These are phyloP conservation scores for Halocaridina rubra DNA, from an alignment of 2,888 invertebrate species.

Conservation along the genomic window DNA sequence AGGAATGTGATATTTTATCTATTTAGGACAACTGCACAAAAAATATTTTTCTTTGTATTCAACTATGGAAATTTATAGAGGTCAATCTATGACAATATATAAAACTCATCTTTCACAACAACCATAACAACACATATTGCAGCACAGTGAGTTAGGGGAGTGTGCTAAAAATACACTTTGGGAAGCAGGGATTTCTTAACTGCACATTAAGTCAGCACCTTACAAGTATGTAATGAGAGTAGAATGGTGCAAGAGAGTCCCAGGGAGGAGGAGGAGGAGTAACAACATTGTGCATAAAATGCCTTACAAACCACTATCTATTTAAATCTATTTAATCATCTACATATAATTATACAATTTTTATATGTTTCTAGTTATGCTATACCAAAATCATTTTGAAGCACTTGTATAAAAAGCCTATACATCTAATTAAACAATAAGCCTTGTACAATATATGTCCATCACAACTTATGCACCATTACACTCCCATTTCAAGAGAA, in stretches of 20 bases:
- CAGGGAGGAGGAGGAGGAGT: conserved; percentile 11
- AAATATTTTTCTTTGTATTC: conserved; percentile 14
- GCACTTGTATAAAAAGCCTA: conserved; percentile 45
- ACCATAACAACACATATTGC: conserved; percentile 54
- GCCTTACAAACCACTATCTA: conserved; percentile 7
- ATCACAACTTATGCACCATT: conserved; percentile 32
- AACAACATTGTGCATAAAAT: conserved; percentile 43
- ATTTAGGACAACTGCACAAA: conserved; percentile 17
- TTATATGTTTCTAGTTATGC: no score
- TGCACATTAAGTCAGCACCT: conserved; percentile 50
- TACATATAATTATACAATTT: no score
- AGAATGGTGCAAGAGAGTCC: conserved; percentile 25
- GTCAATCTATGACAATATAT: conserved; percentile 25
- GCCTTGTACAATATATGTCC: conserved; percentile 10
- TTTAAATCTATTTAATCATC: no score
- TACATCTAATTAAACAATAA: conserved; percentile 32
- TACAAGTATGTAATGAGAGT: conserved; percentile 36
- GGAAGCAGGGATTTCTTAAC: conserved; percentile 45
- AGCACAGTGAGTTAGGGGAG: conserved; percentile 41
- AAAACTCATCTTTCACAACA: conserved; percentile 56
- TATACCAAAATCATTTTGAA: conserved; percentile 33
- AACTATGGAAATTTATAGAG: conserved; percentile 13
- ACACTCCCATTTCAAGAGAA: no score
- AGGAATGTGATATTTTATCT: conserved; percentile 39
- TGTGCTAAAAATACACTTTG: conserved; percentile 51